A percentile compares a stretch with the other conserved stretches of the same genome.
These are phyloP conservation scores for Rhinolophus ferrumequinum DNA, from an alignment of 2,113 vertebrate genomes.

Conservation along the genomic window DNA sequence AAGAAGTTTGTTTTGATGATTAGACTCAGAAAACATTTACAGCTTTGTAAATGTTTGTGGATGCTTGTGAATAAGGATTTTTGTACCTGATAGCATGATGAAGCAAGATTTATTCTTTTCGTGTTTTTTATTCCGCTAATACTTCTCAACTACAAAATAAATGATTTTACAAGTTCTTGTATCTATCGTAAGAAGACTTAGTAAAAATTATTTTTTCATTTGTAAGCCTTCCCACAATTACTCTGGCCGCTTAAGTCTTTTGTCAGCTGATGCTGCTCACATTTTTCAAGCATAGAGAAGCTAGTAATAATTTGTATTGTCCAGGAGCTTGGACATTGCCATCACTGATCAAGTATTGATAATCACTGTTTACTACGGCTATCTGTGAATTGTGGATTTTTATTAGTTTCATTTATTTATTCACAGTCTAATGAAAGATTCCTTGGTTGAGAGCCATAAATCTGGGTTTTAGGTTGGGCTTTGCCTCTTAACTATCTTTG, in stretches of 20 bases:
- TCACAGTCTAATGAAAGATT: constrained; percentile 11
- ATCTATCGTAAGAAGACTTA: background rate
- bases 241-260: background rate
- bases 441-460: background rate
- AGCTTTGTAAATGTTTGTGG: constrained; percentile 40
- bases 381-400: constrained; percentile 35
- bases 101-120: constrained; percentile 48
- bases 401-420: constrained; percentile 50
- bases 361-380: background rate
- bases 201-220: background rate
- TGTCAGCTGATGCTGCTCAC: constrained; percentile 17
- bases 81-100: constrained; percentile 25
- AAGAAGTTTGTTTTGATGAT: constrained; percentile 63
- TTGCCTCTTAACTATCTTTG: background rate
- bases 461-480: background rate
- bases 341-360: constrained; percentile 25
- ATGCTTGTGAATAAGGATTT: constrained; percentile 55
- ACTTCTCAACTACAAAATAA: constrained; percentile 25
- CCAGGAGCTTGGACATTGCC: background rate
- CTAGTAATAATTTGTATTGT: background rate
- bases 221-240: background rate
- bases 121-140: background rate
- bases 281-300: constrained; percentile 15
- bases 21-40: constrained; percentile 60
- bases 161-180: constrained; percentile 32